These are phyloP conservation scores for Caenorhabditis inopinata DNA, from an alignment of 1,140 invertebrate genomes.

Conservation along the genomic window DNA sequence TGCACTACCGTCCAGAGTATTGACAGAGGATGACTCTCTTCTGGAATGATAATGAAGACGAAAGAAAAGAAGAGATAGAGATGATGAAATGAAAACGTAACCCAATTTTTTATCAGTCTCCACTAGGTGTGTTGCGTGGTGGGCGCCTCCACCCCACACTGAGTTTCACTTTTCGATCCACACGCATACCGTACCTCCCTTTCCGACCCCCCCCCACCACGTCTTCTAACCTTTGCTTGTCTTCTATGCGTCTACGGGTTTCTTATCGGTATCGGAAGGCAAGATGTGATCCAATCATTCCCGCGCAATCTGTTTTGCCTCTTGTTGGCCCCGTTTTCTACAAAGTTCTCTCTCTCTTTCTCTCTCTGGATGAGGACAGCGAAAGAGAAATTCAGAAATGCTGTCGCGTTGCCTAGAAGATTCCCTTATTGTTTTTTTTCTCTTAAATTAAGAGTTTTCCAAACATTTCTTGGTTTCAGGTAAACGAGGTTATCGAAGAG, in stretches of 20 bases:
- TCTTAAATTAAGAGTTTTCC: too few species aligned
- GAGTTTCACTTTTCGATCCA: constrained; percentile 26
- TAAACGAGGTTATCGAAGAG: constrained; percentile 23
- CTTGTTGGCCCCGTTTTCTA: constrained; percentile 9
- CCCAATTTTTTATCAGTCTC: constrained; percentile 16
- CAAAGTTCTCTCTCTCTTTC: too few species aligned
- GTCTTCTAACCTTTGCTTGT: not conserved
- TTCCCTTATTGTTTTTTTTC: not conserved
- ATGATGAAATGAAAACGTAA: constrained; percentile 24
- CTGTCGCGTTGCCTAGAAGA: not conserved
- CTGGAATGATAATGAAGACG: not conserved
- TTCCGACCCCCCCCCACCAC: too few species aligned
- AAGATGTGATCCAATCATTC: constrained; percentile 11
- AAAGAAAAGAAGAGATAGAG: not conserved
- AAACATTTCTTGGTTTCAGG: not conserved
- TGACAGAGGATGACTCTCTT: not conserved
- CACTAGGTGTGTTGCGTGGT: not conserved
- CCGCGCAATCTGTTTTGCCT: constrained; percentile 20
- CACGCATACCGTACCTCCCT: not conserved
- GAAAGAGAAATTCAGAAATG: constrained; percentile 20
- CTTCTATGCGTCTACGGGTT: constrained; percentile 1
- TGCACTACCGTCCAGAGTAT: not conserved
- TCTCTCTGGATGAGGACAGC: constrained; percentile 21
- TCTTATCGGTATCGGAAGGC: constrained; percentile 11
- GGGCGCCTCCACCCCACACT: not conserved